Percentiles rank a stretch among this genome's conserved stretches.
Conservation (phyloP, 2,113 vertebrate genomes). For the Hassar affinis region DNA sequence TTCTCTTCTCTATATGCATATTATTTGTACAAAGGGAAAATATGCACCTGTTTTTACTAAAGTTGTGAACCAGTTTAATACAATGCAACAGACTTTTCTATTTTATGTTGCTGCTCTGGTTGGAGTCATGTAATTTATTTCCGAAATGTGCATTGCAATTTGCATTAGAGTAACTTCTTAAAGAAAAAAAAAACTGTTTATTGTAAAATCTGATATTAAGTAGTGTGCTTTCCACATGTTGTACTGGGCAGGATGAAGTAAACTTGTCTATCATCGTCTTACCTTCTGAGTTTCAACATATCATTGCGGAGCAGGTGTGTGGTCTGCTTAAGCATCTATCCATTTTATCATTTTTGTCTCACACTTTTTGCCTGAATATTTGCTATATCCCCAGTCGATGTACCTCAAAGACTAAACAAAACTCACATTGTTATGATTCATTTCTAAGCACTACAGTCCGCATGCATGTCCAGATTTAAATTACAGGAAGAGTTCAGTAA, state of each 20-base stretch:
- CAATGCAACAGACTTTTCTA: conserved; percentile 47
- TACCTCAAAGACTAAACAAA: conserved; percentile 19
- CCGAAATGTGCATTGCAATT: conserved; percentile 22
- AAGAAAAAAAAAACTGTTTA: conserved; percentile 22
- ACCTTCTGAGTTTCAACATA: conserved; percentile 5
- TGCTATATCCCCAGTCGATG: neutral
- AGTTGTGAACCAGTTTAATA: conserved; percentile 53
- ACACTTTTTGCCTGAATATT: neutral
- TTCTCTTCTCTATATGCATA: conserved; percentile 45
- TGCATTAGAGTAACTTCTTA: conserved; percentile 25
- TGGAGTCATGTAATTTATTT: conserved; percentile 52
- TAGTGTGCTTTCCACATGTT: conserved; percentile 38
- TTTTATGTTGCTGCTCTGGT: conserved; percentile 47
- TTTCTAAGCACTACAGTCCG: conserved; percentile 6
- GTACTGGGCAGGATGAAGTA: conserved; percentile 6
- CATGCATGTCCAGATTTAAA: neutral
- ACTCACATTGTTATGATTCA: neutral
- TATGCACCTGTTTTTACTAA: conserved; percentile 56
- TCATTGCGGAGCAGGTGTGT: conserved; percentile 5
- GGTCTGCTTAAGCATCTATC: conserved; percentile 18
- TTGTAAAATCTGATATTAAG: conserved; percentile 43
- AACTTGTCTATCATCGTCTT: neutral
- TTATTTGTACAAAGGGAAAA: conserved; percentile 54
- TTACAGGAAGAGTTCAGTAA: neutral
- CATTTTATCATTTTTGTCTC: neutral